phyloP scores from a whole-genome alignment of 2,797 vertebrate species.

The Sebastes dallii region DNA sequence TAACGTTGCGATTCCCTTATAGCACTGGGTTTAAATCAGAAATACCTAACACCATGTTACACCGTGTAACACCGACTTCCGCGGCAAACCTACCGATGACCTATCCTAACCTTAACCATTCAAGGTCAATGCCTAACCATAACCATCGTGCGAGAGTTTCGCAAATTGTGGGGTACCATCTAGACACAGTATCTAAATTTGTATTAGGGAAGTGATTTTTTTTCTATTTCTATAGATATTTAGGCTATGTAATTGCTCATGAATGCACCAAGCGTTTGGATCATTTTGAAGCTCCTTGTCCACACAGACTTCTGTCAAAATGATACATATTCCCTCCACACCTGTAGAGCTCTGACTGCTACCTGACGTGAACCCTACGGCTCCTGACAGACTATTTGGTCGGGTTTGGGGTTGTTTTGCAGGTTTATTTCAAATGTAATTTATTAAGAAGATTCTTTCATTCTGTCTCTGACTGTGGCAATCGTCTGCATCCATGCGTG shows the following conservation, averaged over 20 bases:
- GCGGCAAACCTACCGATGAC: too few species aligned
- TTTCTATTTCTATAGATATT: too few species aligned
- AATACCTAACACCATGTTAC: too few species aligned
- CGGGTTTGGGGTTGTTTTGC: not conserved
- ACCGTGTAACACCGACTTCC: too few species aligned
- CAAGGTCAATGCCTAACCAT: too few species aligned
- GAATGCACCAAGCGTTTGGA: not conserved
- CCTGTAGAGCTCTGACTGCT: not conserved
- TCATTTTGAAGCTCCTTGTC: not conserved
- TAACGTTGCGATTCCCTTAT: too few species aligned
- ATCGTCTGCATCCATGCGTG: not conserved
- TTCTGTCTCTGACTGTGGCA: not conserved
- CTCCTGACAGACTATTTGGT: not conserved
- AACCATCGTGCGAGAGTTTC: too few species aligned
- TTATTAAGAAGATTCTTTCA: not conserved
- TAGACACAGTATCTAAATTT: not conserved
- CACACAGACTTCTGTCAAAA: not conserved
- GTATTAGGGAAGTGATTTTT: not conserved
- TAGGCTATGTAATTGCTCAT: not conserved
- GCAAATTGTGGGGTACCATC: too few species aligned
- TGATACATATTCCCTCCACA: not conserved
- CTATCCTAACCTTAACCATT: too few species aligned
- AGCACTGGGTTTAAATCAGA: too few species aligned
- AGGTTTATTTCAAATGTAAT: not conserved
- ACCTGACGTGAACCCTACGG: not conserved